Percentiles rank a stretch among this genome's conserved stretches.
These are phyloP conservation scores for Thecocarcelia acutangulata DNA, from an alignment of 2,888 invertebrate species.

Conservation along the genomic window DNA sequence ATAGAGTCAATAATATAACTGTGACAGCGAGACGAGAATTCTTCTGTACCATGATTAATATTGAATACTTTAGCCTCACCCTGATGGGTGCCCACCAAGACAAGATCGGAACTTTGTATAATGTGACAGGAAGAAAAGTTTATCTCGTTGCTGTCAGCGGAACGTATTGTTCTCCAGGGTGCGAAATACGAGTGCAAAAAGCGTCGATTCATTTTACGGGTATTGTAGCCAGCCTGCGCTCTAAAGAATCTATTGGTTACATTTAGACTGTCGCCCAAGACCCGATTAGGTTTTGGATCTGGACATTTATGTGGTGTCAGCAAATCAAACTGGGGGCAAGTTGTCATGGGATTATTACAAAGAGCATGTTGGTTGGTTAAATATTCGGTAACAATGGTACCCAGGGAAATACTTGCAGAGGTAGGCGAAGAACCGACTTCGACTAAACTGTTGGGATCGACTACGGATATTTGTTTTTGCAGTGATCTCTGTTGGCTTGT, in stretches of 20 bases:
- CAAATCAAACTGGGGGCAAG: slow-evolving; percentile 97
- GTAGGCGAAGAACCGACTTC: slow-evolving; percentile 66
- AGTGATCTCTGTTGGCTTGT: slow-evolving; percentile 76
- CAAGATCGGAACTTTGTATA: slow-evolving; percentile 78
- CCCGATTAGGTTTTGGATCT: slow-evolving; percentile 86
- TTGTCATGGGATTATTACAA: slow-evolving; percentile 98
- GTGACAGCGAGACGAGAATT: slow-evolving; percentile 90
- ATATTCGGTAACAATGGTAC: slow-evolving; percentile 97
- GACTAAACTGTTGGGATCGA: slow-evolving; percentile 82
- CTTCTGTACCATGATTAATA: slow-evolving; percentile 90
- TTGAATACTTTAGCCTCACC: slow-evolving; percentile 96
- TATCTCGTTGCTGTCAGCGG: slow-evolving; percentile 85
- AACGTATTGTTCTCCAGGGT: slow-evolving; percentile 86
- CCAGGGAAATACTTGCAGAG: slow-evolving; percentile 86
- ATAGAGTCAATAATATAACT: slow-evolving; percentile 93
- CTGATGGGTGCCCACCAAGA: slow-evolving; percentile 94
- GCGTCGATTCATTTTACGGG: slow-evolving; percentile 88
- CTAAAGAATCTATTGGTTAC: slow-evolving; percentile 85
- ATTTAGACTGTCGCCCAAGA: slow-evolving; percentile 84
- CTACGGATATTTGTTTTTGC: slow-evolving; percentile 83
- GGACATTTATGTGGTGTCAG: slow-evolving; percentile 98
- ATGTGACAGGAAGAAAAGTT: slow-evolving; percentile 89
- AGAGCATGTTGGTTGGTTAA: slow-evolving; percentile 98
- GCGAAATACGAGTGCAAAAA: slow-evolving; percentile 92
- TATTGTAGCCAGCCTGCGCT: slow-evolving; percentile 83